Evolutionary conservation across 2,113 vertebrate species (phyloP).

Genomic region (Lycaon pictus): DNA sequence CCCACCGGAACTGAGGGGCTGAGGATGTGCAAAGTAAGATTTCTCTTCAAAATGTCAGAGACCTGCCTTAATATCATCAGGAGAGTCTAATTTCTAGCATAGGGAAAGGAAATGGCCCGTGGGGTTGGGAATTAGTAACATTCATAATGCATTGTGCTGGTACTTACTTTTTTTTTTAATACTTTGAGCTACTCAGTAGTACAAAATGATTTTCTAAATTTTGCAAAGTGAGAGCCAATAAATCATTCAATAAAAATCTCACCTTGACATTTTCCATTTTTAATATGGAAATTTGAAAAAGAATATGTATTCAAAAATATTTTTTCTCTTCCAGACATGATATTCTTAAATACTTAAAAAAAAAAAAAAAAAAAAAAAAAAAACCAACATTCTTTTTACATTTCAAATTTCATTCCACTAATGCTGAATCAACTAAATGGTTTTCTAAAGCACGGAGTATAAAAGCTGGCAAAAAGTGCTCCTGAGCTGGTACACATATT

Average conservation of each 20-base stretch:
- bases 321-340: background rate
- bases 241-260: background rate
- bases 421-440: background rate
- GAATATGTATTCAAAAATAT: background rate
- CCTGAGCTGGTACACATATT: background rate
- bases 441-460: background rate
- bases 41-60: background rate
- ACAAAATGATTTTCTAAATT: background rate
- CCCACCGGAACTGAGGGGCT: background rate
- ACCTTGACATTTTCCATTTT: background rate
- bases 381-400: background rate
- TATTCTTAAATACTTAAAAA: background rate
- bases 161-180: background rate
- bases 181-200: background rate
- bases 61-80: background rate
- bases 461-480: background rate
- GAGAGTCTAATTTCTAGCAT: background rate
- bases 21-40: background rate
- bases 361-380: background rate
- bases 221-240: background rate
- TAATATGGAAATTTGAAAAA: background rate
- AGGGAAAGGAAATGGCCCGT: background rate
- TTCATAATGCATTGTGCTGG: background rate
- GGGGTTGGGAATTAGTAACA: background rate
- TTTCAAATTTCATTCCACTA: background rate